Evolutionary conservation across 2,113 vertebrate species (phyloP).

Genomic region (Phoxinus phoxinus): DNA sequence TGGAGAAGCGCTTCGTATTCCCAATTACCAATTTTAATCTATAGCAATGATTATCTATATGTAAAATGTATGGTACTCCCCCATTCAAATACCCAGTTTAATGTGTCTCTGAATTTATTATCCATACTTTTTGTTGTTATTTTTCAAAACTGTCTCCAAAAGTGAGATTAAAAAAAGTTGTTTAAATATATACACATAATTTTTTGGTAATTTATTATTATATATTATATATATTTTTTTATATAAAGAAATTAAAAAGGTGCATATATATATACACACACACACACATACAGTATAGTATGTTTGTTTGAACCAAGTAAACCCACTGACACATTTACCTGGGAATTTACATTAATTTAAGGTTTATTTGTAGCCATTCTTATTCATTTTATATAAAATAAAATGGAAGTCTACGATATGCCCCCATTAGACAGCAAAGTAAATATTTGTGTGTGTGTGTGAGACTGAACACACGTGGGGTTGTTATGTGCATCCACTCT

Average conservation of each 20-base stretch:
- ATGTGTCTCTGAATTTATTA: no score
- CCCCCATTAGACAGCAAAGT: background rate
- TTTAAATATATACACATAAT: no score
- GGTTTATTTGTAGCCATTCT: background rate
- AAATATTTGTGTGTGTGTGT: slow-evolving; percentile 9
- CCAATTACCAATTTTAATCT: background rate
- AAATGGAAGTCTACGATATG: background rate
- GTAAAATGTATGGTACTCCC: background rate
- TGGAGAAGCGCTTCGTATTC: background rate
- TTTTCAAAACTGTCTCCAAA: background rate
- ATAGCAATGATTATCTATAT: background rate
- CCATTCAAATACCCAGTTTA: background rate
- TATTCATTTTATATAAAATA: background rate
- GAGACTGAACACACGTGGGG: slow-evolving; percentile 3
- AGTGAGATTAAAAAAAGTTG: background rate
- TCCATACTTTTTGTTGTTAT: no score
- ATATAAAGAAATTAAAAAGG: no score
- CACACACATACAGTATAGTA: no score
- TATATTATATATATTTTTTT: no score
- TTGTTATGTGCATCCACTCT: slow-evolving; percentile 18
- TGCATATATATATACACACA: no score
- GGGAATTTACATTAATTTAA: background rate
- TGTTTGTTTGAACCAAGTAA: no score
- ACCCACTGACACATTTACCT: no score
- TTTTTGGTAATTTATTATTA: no score